phyloP scores from a whole-genome alignment of 1,140 invertebrate species.

The Oncopeltus fasciatus region DNA sequence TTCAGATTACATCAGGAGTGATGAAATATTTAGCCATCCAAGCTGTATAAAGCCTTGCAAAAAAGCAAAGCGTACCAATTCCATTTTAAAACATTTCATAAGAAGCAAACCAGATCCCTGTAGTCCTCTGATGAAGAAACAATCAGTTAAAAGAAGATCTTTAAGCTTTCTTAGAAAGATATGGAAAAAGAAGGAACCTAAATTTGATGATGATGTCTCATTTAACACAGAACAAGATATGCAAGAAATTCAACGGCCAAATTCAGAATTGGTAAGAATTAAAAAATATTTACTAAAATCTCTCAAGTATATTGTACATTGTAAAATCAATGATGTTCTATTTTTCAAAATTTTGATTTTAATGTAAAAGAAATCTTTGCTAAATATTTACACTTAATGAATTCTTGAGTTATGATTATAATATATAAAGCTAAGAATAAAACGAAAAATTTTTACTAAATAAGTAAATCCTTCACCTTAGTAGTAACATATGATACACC shows the following conservation, averaged over 20 bases:
- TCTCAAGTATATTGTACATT: too few relatives aligned
- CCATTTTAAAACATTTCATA: background rate
- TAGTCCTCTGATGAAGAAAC: background rate
- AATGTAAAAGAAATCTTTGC: too few relatives aligned
- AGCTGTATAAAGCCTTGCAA: background rate
- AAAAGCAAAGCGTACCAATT: background rate
- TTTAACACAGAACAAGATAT: background rate
- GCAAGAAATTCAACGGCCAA: slow-evolving; percentile 15
- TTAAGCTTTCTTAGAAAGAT: slow-evolving; percentile 21
- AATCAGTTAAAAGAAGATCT: slow-evolving; percentile 17
- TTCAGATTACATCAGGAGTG: background rate
- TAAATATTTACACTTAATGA: too few relatives aligned
- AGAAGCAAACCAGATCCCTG: background rate
- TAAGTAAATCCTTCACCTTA: too few relatives aligned
- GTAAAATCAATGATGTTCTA: too few relatives aligned
- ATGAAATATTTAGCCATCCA: background rate
- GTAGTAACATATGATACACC: too few relatives aligned
- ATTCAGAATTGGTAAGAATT: slow-evolving; percentile 14
- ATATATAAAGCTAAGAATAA: too few relatives aligned
- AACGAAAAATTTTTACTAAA: too few relatives aligned
- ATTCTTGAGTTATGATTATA: too few relatives aligned
- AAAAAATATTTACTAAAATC: too few relatives aligned
- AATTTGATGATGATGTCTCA: slow-evolving; percentile 16
- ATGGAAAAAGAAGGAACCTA: slow-evolving; percentile 20
- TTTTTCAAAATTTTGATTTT: too few relatives aligned